A percentile compares a stretch with the other conserved stretches of the same genome.
These are phyloP conservation scores for Pristionchus mayeri DNA, from an alignment of 2,888 invertebrate genomes.

Conservation along the genomic window DNA sequence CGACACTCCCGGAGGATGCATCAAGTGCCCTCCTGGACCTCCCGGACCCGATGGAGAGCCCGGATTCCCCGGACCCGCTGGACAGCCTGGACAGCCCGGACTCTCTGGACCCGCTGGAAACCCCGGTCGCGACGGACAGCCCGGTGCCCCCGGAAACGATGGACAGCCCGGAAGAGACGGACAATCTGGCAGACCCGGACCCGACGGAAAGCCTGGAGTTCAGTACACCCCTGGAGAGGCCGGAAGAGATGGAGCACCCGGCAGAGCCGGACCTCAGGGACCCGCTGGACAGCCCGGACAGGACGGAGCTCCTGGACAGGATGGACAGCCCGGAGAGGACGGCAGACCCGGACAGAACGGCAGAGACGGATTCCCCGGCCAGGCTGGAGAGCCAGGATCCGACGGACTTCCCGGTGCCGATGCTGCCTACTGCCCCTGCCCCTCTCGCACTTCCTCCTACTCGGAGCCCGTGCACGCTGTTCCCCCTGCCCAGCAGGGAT, in stretches of 20 bases:
- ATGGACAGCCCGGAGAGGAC: neutral
- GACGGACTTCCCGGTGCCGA: neutral
- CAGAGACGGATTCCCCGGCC: neutral
- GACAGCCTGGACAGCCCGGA: neutral
- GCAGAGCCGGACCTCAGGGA: neutral
- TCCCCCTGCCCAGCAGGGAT: neutral
- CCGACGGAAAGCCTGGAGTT: neutral
- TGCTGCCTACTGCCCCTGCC: too few relatives aligned
- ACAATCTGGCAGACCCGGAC: neutral
- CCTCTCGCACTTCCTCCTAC: too few relatives aligned
- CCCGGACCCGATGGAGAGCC: neutral
- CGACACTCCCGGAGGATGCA: too few relatives aligned
- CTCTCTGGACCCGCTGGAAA: neutral
- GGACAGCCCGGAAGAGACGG: neutral
- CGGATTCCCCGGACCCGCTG: neutral
- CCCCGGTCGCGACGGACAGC: neutral
- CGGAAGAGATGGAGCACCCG: neutral
- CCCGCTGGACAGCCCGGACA: neutral
- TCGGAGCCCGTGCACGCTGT: neutral
- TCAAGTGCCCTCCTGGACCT: neutral
- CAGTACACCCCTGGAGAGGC: neutral
- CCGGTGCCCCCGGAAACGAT: neutral
- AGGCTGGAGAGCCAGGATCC: neutral
- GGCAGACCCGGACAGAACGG: conserved; percentile 13
- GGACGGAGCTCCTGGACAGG: neutral